Evolutionary conservation across 2,113 vertebrate species (phyloP).

Genomic region (Chlamydotis undulata): DNA sequence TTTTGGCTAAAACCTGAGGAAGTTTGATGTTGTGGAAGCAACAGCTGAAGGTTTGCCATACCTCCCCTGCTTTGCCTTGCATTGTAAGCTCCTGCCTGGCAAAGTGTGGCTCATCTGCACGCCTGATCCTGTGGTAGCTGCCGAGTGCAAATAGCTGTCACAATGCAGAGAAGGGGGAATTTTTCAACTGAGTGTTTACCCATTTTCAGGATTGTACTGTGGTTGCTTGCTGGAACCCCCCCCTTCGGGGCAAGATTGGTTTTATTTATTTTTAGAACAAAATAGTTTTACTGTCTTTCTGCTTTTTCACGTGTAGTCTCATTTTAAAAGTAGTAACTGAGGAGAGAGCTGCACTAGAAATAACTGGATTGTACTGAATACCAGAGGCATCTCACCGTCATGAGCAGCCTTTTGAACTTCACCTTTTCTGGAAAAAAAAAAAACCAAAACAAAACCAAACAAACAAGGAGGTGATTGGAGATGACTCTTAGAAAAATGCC

Average conservation of each 20-base stretch:
- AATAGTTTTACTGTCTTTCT: not conserved
- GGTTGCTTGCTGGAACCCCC: not conserved
- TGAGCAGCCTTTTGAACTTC: not conserved
- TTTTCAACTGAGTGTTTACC: not conserved
- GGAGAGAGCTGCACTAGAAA: not conserved
- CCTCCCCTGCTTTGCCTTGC: not conserved
- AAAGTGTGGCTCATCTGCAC: not conserved
- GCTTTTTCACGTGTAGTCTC: not conserved
- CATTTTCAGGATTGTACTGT: not conserved
- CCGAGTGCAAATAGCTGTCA: not conserved
- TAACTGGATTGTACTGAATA: not conserved
- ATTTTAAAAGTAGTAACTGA: not conserved
- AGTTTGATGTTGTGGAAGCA: not conserved
- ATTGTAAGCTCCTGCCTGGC: not conserved
- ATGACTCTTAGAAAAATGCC: not conserved
- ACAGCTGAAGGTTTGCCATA: not conserved
- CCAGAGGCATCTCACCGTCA: no score
- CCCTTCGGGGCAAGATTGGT: rapidly evolving
- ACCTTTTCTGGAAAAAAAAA: not conserved
- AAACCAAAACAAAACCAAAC: no score
- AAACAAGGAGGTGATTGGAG: not conserved
- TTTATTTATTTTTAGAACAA: not conserved
- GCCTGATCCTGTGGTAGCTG: not conserved
- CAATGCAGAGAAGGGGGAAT: not conserved
- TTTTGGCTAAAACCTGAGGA: not conserved